Conservation (phyloP, 2,113 vertebrate species). For the Bucco capensis region DNA sequence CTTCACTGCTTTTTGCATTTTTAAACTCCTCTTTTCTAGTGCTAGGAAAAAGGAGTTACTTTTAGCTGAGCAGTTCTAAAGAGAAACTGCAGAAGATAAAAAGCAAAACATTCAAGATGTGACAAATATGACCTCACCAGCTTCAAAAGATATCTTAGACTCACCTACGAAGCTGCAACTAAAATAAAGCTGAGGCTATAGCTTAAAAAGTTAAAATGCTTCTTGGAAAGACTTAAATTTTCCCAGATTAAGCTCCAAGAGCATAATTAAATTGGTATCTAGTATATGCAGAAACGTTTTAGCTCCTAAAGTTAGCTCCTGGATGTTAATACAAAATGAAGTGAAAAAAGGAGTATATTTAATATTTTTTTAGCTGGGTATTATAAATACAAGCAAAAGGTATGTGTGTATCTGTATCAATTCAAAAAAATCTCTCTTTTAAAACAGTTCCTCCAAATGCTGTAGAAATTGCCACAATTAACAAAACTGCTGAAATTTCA, state of each 20-base stretch:
- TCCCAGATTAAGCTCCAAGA: not conserved
- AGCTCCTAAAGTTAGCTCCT: not conserved
- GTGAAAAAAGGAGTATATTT: not conserved
- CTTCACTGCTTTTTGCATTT: not conserved
- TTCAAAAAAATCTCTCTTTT: not conserved
- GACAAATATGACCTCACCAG: constrained; percentile 1
- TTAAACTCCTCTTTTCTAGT: not conserved
- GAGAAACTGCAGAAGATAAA: constrained; percentile 4
- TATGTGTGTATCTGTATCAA: not conserved
- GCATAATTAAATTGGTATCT: not conserved
- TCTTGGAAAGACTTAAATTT: not conserved
- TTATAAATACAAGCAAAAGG: not conserved
- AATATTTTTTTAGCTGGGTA: not conserved
- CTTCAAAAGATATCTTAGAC: not conserved
- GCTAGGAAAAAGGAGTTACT: not conserved
- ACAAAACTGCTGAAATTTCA: not conserved
- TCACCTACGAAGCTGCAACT: not conserved
- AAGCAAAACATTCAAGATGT: not conserved
- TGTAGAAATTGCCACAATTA: not conserved
- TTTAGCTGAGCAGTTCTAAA: not conserved
- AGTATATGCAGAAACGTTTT: not conserved
- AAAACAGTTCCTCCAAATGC: not conserved
- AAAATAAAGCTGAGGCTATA: not conserved
- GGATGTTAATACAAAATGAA: not conserved
- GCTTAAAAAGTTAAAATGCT: not conserved